Evolutionary conservation across 2,797 vertebrate species (phyloP).

Genomic region (Halcyon leucocephala): DNA sequence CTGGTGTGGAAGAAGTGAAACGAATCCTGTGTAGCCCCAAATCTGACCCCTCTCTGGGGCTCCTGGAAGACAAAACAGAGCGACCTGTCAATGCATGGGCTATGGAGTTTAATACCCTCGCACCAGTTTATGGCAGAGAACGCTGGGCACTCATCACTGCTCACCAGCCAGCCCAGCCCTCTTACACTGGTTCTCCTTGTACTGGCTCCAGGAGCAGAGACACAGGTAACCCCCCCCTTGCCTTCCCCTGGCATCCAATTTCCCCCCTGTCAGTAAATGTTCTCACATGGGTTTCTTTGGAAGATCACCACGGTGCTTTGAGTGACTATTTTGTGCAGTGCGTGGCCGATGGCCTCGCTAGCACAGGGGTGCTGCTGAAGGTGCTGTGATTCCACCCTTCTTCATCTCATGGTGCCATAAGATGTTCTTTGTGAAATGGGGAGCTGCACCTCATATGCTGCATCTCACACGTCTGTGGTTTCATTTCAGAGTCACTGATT

Average conservation of each 20-base stretch:
- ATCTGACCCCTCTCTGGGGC: conserved; percentile 90
- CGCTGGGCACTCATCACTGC: conserved; percentile 69
- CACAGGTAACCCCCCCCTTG: background rate
- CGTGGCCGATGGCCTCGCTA: background rate
- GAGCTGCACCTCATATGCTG: background rate
- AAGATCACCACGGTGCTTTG: background rate
- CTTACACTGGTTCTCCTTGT: background rate
- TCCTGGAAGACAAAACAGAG: conserved; percentile 85
- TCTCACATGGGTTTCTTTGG: background rate
- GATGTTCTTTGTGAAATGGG: background rate
- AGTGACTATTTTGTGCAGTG: background rate
- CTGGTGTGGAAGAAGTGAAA: conserved; percentile 84
- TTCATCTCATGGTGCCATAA: background rate
- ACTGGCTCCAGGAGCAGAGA: conserved; percentile 45
- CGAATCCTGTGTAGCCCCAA: conserved; percentile 86
- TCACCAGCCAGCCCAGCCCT: conserved; percentile 42
- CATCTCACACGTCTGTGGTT: background rate
- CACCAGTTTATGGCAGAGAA: conserved; percentile 80
- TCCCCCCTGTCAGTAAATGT: background rate
- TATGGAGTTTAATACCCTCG: conserved; percentile 88
- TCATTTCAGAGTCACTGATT: conserved; percentile 69
- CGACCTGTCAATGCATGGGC: conserved; percentile 88
- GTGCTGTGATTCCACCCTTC: background rate
- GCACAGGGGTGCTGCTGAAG: background rate
- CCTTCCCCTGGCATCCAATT: background rate